A percentile compares a stretch with the other conserved stretches of the same genome.
Conservation (phyloP, 2,888 invertebrate genomes). For the Pyrochroa serraticornis region DNA sequence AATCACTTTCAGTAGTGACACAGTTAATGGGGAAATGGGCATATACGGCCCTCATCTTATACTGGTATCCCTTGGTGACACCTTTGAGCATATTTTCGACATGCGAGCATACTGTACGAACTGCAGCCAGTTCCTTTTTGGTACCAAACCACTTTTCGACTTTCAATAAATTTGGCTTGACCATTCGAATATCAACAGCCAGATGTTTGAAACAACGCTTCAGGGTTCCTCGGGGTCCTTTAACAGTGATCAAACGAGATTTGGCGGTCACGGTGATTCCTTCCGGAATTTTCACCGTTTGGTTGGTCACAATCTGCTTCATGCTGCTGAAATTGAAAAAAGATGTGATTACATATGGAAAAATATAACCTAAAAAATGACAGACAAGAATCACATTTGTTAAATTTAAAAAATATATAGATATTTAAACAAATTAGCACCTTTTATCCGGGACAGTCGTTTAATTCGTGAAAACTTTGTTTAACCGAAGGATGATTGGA, state of each 20-base stretch:
- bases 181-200: constrained; percentile 92
- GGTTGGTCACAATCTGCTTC: constrained; percentile 94
- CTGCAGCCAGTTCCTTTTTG: constrained; percentile 97
- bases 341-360: not conserved
- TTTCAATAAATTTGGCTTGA: constrained; percentile 73
- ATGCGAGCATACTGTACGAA: constrained; percentile 98
- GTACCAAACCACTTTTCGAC: constrained; percentile 99
- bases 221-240: constrained; percentile 90
- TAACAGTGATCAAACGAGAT: constrained; percentile 90
- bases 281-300: constrained; percentile 93
- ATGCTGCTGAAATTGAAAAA: constrained; percentile 66
- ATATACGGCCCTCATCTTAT: constrained; percentile 99
- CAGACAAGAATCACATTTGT: no score
- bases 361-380: not conserved
- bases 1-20: constrained; percentile 87
- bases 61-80: constrained; percentile 91
- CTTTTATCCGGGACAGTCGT: no score
- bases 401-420: no score
- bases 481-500: no score
- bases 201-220: constrained; percentile 95
- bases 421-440: no score
- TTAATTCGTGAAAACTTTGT: no score
- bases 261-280: constrained; percentile 89
- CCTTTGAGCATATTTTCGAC: constrained; percentile 99
- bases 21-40: constrained; percentile 99